A percentile compares a stretch with the other conserved stretches of the same genome.
These are phyloP conservation scores for Ophioninae sp. DNA, from an alignment of 2,888 invertebrate genomes.

Conservation along the genomic window DNA sequence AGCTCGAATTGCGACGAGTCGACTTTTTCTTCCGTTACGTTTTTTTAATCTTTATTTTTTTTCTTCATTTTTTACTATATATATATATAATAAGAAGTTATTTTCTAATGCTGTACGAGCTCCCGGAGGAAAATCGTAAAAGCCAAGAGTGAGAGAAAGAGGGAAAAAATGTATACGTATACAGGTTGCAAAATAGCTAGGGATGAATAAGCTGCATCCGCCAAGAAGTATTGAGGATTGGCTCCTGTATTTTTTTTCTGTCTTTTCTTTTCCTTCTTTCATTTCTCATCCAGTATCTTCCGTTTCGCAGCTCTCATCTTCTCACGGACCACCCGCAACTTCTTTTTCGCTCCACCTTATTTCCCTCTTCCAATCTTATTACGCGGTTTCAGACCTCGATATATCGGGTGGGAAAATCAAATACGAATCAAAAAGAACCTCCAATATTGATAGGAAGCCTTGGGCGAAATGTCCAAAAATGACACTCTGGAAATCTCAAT, in stretches of 20 bases:
- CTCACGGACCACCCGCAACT: conserved; percentile 35
- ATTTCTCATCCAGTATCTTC: background rate
- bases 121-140: background rate
- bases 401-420: background rate
- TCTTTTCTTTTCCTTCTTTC: no score
- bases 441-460: background rate
- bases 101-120: conserved; percentile 52
- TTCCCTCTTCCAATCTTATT: conserved; percentile 63
- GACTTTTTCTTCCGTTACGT: conserved; percentile 14
- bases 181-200: conserved; percentile 2
- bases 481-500: background rate
- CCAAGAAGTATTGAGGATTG: conserved; percentile 54
- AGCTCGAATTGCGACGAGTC: no score
- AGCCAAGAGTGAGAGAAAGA: no score
- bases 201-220: conserved; percentile 37
- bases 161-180: background rate
- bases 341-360: conserved; percentile 43
- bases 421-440: background rate
- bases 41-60: conserved; percentile 32
- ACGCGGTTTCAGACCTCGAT: conserved; percentile 41
- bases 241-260: conserved; percentile 21
- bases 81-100: conserved; percentile 60
- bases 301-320: conserved; percentile 29
- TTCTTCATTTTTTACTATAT: conserved; percentile 18
- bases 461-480: background rate